Evolutionary conservation across 2,888 invertebrate genomes (phyloP), one percentile per base, ranked within the genome.

Genomic region (Cheilosia scutellata): DNA sequence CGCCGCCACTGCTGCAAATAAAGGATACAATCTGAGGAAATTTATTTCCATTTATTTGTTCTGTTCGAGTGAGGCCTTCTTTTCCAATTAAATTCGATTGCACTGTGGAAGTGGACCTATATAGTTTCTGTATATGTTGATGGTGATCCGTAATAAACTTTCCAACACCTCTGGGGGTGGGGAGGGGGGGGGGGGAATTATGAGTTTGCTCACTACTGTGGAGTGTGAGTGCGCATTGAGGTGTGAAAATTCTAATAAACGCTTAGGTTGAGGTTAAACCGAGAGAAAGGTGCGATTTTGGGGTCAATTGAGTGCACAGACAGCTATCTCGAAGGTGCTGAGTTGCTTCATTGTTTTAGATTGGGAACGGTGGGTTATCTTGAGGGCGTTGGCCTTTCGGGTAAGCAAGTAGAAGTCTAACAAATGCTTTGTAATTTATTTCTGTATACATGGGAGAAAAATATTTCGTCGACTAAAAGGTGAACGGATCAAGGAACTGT

Each of bases 161-260:
- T 77, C 77, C 55, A 71, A 68, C 42, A 47, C 42, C 60, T 53
- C 31, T 7, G 25, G 11, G 13, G 16, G 6, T n/a, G n/a, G n/a
- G n/a, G n/a, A n/a, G 4, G 27, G 31, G 6, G 6, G 16, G 27
- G 20, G 31, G 33, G n/a, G n/a, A 60, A 72, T 53, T 53, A 72
- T 72, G 66, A 63, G 70, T n/a, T 25, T 9, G 29, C 60, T 68
- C 47, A 72, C 70, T 51, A 13, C 13, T 55, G 75, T 33, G 27
- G 20, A 42, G 47, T 58, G 20, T 63, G 57, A 16, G 62, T 37
- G 53, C 5, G 44, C 58, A 84, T 40, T 71, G 80, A 86, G 77
- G 80, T 86, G 86, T 86, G 86, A 86, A 86, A 77, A 86, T 77
- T 86, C 80, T 71, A 76, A 86, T 86, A 86, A 86, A 82, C 68